Base-by-base conservation (phyloP, 2,888 invertebrate species). In the Calameuta pallipes region DNA sequence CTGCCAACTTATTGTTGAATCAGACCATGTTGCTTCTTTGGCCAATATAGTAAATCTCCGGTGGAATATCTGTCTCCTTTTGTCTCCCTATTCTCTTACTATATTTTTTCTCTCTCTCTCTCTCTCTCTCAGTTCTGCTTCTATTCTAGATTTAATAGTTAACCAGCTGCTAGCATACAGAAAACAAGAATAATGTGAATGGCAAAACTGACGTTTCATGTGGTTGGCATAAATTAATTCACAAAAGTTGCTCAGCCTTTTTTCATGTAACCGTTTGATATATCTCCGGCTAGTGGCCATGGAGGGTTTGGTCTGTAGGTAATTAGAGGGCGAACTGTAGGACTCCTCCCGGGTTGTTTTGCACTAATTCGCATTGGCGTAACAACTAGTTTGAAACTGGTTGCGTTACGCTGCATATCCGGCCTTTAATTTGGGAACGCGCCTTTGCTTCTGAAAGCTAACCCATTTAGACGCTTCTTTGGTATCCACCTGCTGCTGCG, bases 341-440 rank as follows among this genome's bases (percentile, higher is more conserved):
- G 70, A 78, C 81, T 78, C 78, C 71, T 78, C 75, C 79, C 74
- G 83, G 83, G 82, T 85, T 86, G 87, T 86, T 87, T 85, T 85
- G 84, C 87, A 83, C 85, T 84, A 87, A 87, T 87, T 88, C 85
- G 85, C 83, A 85, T 83, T 82, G 83, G 83, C 84, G 83, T 87
- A 88, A 88, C 86, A 86, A 85, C 83, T 82, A 85, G 87, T 88
- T 88, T 86, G 84, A 80, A 85, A 83, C 86, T 85, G 82, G 70
- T 75, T 74, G 82, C 82, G 80, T 85, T 83, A 80, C 83, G 83
- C 82, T 82, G 81, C 86, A 80, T 80, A 81, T 37, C 34, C 37
- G 73, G 81, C 84, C 82, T 85, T 79, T 86, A 83, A 86, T 86
- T 85, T 84, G 80, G 41, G 35, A 34, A n/a, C 69, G 41, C 74